Conservation (phyloP, 2,113 vertebrate species). For the Spheniscus mendiculus region DNA sequence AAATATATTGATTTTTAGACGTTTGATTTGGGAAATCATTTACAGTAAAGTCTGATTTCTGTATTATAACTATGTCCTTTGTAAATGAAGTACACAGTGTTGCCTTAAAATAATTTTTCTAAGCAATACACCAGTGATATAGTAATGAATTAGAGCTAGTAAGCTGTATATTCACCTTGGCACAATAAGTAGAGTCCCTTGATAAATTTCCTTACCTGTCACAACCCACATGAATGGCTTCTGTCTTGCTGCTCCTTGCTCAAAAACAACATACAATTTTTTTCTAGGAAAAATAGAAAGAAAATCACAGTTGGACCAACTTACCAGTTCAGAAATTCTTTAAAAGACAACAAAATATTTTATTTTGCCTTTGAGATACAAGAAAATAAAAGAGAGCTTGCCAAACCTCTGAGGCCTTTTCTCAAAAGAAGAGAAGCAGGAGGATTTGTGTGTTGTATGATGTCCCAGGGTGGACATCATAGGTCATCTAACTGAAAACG, state of each 20-base stretch:
- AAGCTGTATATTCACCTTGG: conserved; percentile 25
- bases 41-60: conserved; percentile 38
- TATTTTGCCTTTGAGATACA: neutral
- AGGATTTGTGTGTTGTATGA: neutral
- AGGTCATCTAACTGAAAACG: neutral
- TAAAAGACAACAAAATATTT: conserved; percentile 26
- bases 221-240: conserved; percentile 34
- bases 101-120: conserved; percentile 64
- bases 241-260: conserved; percentile 4
- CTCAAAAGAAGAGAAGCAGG: neutral
- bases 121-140: conserved; percentile 24
- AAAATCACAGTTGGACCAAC: conserved; percentile 5
- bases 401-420: neutral
- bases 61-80: neutral
- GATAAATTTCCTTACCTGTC: conserved; percentile 57
- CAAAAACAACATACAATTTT: neutral
- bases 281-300: neutral
- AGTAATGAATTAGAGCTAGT: conserved; percentile 68
- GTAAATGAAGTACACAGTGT: conserved; percentile 45
- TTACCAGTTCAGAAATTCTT: conserved; percentile 47
- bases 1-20: conserved; percentile 53
- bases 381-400: neutral
- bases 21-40: conserved; percentile 63
- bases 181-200: conserved; percentile 50
- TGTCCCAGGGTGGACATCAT: neutral